These are phyloP conservation scores for Xanthostigma xanthostigma DNA, from an alignment of 2,888 invertebrate genomes.

Conservation along the genomic window DNA sequence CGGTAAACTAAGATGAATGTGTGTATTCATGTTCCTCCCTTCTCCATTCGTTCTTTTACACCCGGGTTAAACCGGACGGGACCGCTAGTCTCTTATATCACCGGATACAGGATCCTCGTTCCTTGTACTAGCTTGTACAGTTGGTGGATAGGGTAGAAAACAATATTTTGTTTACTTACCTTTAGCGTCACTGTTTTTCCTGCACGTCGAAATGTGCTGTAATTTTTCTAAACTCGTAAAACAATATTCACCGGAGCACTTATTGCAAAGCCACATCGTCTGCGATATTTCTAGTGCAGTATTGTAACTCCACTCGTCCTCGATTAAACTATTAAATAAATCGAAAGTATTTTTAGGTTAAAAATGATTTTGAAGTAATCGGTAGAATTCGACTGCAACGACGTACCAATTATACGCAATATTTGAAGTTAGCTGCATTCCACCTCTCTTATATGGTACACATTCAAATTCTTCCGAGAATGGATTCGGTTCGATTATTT, in stretches of 20 bases:
- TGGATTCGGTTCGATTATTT: slow-evolving; percentile 46
- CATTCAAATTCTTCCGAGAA: slow-evolving; percentile 50
- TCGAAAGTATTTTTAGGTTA: slow-evolving; percentile 6
- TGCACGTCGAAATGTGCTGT: slow-evolving; percentile 50
- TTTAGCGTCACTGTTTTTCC: slow-evolving; percentile 7
- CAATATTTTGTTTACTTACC: neutral
- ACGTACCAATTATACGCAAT: slow-evolving; percentile 62
- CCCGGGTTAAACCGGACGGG: too few relatives aligned
- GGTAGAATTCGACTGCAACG: neutral
- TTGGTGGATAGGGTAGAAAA: too few relatives aligned
- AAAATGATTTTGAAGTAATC: slow-evolving; percentile 4
- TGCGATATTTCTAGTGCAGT: slow-evolving; percentile 42
- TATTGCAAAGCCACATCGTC: slow-evolving; percentile 56
- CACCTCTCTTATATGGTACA: slow-evolving; percentile 53
- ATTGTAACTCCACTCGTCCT: slow-evolving; percentile 51
- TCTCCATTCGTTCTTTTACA: too few relatives aligned
- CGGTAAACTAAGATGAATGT: too few relatives aligned
- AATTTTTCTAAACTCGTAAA: slow-evolving; percentile 54
- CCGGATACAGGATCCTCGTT: too few relatives aligned
- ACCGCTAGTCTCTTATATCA: too few relatives aligned
- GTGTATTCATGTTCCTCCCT: too few relatives aligned
- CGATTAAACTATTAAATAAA: slow-evolving; percentile 36
- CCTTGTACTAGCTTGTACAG: too few relatives aligned
- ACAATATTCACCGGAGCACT: slow-evolving; percentile 47
- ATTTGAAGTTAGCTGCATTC: slow-evolving; percentile 65